phyloP scores from a whole-genome alignment of 1,140 invertebrate genomes.

The Caenorhabditis inopinata region DNA sequence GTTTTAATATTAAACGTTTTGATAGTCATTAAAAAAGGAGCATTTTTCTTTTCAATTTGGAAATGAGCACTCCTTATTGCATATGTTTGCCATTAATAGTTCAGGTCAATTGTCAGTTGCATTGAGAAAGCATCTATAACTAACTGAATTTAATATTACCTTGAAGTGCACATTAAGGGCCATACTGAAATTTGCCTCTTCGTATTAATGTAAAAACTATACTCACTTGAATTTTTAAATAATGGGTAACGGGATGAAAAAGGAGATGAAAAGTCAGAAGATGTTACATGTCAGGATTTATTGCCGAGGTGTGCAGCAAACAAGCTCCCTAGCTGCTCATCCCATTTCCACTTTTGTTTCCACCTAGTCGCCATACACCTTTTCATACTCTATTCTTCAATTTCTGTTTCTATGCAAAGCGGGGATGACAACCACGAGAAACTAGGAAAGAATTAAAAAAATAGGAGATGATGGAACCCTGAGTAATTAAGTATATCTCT shows the following conservation, averaged over 20 bases:
- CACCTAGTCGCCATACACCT: slow-evolving; percentile 32
- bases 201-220: background rate
- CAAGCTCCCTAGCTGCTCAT: background rate
- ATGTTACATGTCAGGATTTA: slow-evolving; percentile 31
- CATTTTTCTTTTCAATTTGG: no score
- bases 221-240: background rate
- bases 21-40: no score
- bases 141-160: no score
- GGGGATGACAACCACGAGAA: background rate
- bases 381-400: slow-evolving; percentile 16
- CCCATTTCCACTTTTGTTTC: background rate
- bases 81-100: no score
- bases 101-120: no score
- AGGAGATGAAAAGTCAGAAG: slow-evolving; percentile 4
- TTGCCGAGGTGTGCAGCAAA: background rate
- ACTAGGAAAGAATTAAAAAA: background rate
- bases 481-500: background rate
- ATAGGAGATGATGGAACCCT: background rate
- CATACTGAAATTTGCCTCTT: no score
- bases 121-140: no score
- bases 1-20: no score
- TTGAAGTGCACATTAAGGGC: no score
- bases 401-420: slow-evolving; percentile 31
- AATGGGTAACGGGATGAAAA: background rate
- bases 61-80: no score